Conservation (phyloP, 2,113 vertebrate species). For the Capricornis sumatraensis region DNA sequence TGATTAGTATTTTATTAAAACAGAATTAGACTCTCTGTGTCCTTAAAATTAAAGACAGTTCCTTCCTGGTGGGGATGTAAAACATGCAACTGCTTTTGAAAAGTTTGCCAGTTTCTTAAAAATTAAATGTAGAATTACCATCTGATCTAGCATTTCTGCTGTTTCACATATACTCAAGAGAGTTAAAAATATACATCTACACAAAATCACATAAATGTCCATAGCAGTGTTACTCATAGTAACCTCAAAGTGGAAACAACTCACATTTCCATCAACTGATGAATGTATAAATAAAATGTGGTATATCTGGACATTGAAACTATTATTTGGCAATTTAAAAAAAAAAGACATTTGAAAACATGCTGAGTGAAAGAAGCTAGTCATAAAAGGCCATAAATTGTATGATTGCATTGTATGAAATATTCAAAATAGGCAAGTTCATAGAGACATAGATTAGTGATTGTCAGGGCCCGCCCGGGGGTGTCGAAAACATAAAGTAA, state of each 20-base stretch:
- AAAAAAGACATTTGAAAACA: conserved; percentile 13
- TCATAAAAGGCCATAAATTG: neutral
- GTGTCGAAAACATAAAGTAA: neutral
- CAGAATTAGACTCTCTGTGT: conserved; percentile 9
- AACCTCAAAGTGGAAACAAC: neutral
- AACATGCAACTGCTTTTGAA: conserved; percentile 20
- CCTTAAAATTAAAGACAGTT: neutral
- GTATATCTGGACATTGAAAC: neutral
- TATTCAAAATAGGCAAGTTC: neutral
- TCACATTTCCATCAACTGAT: neutral
- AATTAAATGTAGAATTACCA: neutral
- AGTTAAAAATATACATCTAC: neutral
- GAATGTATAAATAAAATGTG: neutral
- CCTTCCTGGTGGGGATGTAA: neutral
- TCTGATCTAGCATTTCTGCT: neutral
- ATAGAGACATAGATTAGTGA: neutral
- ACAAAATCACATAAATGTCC: neutral
- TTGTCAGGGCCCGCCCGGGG: neutral
- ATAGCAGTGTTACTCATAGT: neutral
- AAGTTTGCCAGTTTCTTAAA: conserved; percentile 4
- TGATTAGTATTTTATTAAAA: neutral
- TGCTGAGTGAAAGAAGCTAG: neutral
- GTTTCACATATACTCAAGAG: neutral
- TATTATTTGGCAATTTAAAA: neutral
- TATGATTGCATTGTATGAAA: neutral